Evolutionary conservation across 64 coral and sea anemone genomes (phyloP).

Genomic region (Acropora tenuis): DNA sequence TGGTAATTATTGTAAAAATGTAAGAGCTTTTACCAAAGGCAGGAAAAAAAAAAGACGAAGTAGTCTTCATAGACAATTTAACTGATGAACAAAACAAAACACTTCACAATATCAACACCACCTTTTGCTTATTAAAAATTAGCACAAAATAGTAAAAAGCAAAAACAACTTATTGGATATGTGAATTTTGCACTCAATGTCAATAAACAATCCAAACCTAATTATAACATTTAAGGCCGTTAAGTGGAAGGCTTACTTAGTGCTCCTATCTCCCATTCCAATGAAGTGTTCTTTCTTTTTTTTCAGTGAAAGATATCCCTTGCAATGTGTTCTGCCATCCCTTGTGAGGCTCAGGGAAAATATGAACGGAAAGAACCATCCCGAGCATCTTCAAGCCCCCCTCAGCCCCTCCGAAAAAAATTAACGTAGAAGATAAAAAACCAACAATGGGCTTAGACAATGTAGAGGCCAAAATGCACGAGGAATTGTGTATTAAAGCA

Average conservation of each 20-base stretch:
- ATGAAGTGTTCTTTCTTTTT: not conserved
- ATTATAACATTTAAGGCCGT: not conserved
- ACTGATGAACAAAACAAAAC: too few relatives aligned
- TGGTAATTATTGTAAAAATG: too few relatives aligned
- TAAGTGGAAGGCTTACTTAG: not conserved
- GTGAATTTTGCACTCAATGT: too few relatives aligned
- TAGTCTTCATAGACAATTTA: too few relatives aligned
- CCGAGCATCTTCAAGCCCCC: not conserved
- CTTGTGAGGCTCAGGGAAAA: not conserved
- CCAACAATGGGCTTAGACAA: not conserved
- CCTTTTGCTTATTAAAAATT: too few relatives aligned
- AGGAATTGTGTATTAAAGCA: too few relatives aligned
- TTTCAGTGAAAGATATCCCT: not conserved
- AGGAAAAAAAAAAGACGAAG: not conserved
- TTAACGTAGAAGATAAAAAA: not conserved
- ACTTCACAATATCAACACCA: too few relatives aligned
- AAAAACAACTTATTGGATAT: too few relatives aligned
- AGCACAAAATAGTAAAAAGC: too few relatives aligned
- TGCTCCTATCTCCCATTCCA: not conserved
- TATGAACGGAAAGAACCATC: not conserved
- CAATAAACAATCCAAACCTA: not conserved
- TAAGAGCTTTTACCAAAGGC: too few relatives aligned
- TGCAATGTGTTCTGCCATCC: conserved; percentile 30
- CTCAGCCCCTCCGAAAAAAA: conserved; percentile 1
- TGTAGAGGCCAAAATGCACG: not conserved